Evolutionary conservation across 1,140 invertebrate genomes (phyloP).

Genomic region (Drosophila rhopaloa): DNA sequence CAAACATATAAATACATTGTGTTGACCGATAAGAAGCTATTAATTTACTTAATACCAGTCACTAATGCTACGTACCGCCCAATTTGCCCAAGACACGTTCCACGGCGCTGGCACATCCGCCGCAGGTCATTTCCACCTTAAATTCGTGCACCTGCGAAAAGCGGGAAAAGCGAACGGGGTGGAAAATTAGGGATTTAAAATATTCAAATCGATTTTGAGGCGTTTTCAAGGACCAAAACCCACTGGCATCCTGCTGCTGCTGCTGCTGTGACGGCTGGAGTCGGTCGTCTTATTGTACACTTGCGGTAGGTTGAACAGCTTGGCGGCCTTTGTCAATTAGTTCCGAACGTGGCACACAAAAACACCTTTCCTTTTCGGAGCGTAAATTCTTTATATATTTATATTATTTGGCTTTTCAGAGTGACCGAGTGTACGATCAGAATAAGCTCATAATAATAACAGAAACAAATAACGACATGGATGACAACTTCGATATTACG

Average conservation of each 20-base stretch:
- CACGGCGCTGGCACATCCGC: conserved; percentile 93
- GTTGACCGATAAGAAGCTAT: conserved; percentile 23
- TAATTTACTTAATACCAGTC: conserved; percentile 27
- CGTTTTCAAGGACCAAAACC: conserved; percentile 10
- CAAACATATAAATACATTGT: not conserved
- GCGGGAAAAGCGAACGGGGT: not conserved
- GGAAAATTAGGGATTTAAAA: not conserved
- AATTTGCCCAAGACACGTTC: conserved; percentile 91
- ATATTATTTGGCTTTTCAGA: not conserved
- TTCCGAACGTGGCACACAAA: conserved; percentile 28
- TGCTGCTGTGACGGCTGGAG: conserved; percentile 55
- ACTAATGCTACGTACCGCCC: conserved; percentile 86
- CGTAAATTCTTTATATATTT: conserved; percentile 8
- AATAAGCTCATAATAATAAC: not conserved
- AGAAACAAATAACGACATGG: not conserved
- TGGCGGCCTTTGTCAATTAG: conserved; percentile 29
- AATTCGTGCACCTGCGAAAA: conserved; percentile 89
- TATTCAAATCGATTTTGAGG: not conserved
- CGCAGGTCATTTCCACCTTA: conserved; percentile 95
- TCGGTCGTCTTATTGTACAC: conserved; percentile 68
- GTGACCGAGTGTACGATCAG: not conserved
- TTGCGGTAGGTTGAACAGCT: conserved; percentile 79
- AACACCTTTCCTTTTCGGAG: conserved; percentile 4
- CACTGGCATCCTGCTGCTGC: conserved; percentile 71
- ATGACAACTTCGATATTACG: not conserved